A percentile compares a stretch with the other conserved stretches of the same genome.
phyloP scores from a whole-genome alignment of 2,113 vertebrate species.

The Sakesphorus luctuosus region DNA sequence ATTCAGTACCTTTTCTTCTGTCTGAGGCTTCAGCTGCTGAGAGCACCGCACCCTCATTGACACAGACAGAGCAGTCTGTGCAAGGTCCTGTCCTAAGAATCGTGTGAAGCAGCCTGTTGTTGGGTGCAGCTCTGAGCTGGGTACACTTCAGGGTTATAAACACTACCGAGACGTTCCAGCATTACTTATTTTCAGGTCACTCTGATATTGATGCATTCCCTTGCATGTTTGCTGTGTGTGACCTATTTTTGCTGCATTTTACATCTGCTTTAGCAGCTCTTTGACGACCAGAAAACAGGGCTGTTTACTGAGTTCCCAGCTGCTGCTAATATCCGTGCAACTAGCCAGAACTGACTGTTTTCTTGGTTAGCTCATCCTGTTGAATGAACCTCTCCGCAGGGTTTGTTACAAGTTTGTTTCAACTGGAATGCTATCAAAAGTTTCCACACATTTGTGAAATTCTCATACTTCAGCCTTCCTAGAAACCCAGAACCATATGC shows the following conservation, averaged over 20 bases:
- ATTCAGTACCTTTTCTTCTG: background rate
- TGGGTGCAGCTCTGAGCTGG: background rate
- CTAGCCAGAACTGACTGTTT: slow-evolving; percentile 62
- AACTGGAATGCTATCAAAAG: slow-evolving; percentile 61
- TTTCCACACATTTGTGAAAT: slow-evolving; percentile 52
- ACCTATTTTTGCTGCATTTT: slow-evolving; percentile 55
- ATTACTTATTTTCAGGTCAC: slow-evolving; percentile 25
- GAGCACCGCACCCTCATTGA: background rate
- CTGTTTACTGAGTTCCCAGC: slow-evolving; percentile 64
- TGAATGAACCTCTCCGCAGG: slow-evolving; percentile 60
- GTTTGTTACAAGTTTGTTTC: slow-evolving; percentile 62
- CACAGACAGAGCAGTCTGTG: background rate
- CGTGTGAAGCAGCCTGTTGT: background rate
- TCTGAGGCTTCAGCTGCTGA: background rate
- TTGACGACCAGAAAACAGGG: slow-evolving; percentile 65
- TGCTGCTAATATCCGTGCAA: slow-evolving; percentile 29
- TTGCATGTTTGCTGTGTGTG: slow-evolving; percentile 45
- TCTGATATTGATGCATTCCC: slow-evolving; percentile 33
- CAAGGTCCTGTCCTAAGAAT: background rate
- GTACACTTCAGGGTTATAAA: background rate
- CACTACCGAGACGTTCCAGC: background rate
- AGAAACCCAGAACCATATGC: slow-evolving; percentile 52
- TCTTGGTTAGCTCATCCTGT: slow-evolving; percentile 62
- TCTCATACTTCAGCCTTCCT: slow-evolving; percentile 50
- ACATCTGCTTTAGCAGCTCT: slow-evolving; percentile 66